phyloP scores from a whole-genome alignment of 2,888 invertebrate species.

The Mythimna lalbum region DNA sequence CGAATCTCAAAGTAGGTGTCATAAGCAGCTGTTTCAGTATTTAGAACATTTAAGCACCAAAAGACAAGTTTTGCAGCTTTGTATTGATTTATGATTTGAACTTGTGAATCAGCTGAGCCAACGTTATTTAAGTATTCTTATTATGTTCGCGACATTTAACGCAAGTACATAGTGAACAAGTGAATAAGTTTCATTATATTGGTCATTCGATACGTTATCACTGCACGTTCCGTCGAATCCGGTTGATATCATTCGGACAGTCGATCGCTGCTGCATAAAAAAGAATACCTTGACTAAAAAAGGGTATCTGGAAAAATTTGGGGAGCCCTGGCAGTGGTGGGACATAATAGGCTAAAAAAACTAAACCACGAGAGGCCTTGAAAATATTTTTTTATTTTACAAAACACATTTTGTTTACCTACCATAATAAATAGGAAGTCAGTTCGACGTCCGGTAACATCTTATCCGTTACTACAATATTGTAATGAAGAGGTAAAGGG shows the following conservation, averaged over 20 bases:
- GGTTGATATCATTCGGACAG: slow-evolving; percentile 40
- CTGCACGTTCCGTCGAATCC: slow-evolving; percentile 38
- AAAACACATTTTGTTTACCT: background rate
- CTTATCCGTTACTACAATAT: background rate
- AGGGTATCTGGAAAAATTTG: no score
- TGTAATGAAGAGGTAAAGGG: no score
- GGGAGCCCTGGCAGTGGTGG: background rate
- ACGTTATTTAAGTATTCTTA: background rate
- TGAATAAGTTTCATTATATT: slow-evolving; percentile 17
- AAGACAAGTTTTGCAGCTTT: background rate
- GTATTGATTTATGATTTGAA: background rate
- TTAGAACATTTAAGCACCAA: background rate
- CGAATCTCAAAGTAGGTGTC: background rate
- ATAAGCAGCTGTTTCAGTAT: background rate
- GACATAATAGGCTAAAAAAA: no score
- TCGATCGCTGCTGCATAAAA: background rate
- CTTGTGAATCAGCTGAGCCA: background rate
- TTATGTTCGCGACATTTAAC: background rate
- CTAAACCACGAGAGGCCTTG: background rate
- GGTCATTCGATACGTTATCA: slow-evolving; percentile 47
- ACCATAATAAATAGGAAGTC: background rate
- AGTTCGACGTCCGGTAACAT: background rate
- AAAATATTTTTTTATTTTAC: no score
- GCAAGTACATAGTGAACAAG: slow-evolving; percentile 11
- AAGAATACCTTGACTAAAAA: background rate